Evolutionary conservation across 2,113 vertebrate species (phyloP).

Genomic region (Hyaena hyaena): DNA sequence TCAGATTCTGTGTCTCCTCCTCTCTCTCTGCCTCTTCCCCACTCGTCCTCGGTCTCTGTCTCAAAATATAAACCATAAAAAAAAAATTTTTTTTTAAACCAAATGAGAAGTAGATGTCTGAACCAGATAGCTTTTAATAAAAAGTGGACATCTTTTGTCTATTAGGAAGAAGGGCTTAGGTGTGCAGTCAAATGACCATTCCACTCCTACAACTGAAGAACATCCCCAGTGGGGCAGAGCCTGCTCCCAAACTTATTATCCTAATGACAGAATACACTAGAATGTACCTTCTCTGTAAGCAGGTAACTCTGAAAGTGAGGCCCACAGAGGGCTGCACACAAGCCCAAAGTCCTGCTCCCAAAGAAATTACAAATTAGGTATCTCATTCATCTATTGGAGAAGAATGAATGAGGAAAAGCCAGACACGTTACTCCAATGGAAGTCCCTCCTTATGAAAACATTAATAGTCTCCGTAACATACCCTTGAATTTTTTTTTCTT

Average conservation of each 20-base stretch:
- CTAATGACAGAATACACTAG: background rate
- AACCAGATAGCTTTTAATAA: background rate
- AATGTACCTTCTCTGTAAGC: background rate
- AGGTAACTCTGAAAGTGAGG: background rate
- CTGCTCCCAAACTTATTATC: background rate
- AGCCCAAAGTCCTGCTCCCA: background rate
- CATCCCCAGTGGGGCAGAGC: no score
- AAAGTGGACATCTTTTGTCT: background rate
- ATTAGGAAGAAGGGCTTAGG: background rate
- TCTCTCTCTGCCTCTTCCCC: no score
- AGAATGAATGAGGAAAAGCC: background rate
- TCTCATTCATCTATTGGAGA: background rate
- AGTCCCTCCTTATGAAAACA: background rate
- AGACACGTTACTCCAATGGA: background rate
- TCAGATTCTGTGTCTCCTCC: no score
- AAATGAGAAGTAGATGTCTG: background rate
- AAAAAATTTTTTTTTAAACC: no score
- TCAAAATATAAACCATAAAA: no score
- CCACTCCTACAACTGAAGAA: background rate
- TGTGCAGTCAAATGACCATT: background rate
- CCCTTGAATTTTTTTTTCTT: background rate
- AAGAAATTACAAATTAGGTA: background rate
- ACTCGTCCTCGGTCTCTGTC: no score
- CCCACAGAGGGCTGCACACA: background rate
- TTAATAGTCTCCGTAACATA: background rate